A percentile compares a stretch with the other conserved stretches of the same genome.
phyloP scores from a whole-genome alignment of 92 coral and sea anemone genomes.

The Phenganax subtilis region DNA sequence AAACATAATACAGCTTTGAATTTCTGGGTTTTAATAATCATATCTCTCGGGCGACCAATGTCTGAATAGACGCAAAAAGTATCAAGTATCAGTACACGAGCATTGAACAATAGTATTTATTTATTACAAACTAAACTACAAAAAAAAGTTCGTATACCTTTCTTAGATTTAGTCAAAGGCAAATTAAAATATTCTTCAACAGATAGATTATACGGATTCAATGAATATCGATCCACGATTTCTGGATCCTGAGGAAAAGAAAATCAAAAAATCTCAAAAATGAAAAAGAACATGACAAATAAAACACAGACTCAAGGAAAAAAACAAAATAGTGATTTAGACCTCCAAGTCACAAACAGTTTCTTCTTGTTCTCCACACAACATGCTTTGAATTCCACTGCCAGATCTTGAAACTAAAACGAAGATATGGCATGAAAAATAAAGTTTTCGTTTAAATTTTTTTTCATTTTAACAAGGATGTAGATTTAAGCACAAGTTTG shows the following conservation, averaged over 20 bases:
- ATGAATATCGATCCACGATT: conserved; percentile 54
- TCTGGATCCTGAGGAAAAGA: conserved; percentile 54
- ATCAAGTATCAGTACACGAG: background rate
- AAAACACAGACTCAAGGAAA: background rate
- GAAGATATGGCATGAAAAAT: background rate
- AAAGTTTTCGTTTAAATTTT: no score
- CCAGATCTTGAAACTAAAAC: conserved; percentile 23
- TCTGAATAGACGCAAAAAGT: conserved; percentile 45
- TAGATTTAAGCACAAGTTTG: no score
- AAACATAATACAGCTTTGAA: conserved; percentile 88
- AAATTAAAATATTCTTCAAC: conserved; percentile 75
- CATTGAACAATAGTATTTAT: background rate
- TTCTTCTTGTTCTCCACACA: conserved; percentile 36
- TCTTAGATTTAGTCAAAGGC: conserved; percentile 40
- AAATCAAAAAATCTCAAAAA: background rate
- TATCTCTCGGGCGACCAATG: conserved; percentile 80
- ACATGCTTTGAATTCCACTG: conserved; percentile 9
- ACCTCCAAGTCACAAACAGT: conserved; percentile 26
- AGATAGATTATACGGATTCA: conserved; percentile 63
- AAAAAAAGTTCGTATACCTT: conserved; percentile 44
- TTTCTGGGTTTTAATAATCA: conserved; percentile 84
- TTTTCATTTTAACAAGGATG: no score
- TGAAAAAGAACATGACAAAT: background rate
- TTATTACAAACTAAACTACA: background rate
- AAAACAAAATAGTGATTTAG: background rate